Conservation (phyloP, 1,140 invertebrate genomes). For the Drosophila mojavensis region DNA sequence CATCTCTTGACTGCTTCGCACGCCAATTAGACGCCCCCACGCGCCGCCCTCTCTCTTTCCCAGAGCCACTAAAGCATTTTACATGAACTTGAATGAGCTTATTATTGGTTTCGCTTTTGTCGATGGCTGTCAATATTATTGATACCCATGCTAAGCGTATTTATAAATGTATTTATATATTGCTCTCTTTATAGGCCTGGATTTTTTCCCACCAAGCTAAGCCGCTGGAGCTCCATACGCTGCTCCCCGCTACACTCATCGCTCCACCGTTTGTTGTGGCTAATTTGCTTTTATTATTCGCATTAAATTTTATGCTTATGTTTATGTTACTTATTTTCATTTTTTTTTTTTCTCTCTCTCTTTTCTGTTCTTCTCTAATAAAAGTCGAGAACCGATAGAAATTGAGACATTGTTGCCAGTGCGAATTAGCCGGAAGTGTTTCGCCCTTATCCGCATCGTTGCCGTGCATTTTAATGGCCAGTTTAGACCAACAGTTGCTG, state of each 20-base stretch:
- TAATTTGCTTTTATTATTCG: conserved; percentile 79
- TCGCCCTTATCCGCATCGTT: conserved; percentile 42
- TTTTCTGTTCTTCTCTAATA: conserved; percentile 51
- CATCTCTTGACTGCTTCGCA: conserved; percentile 62
- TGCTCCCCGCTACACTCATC: neutral
- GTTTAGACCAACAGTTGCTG: conserved; percentile 53
- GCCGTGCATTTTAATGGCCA: conserved; percentile 74
- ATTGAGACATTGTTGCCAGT: conserved; percentile 70
- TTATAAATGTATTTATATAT: conserved; percentile 52
- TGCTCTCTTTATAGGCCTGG: conserved; percentile 66
- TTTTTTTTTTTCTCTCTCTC: neutral
- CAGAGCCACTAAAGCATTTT: conserved; percentile 54
- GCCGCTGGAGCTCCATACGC: conserved; percentile 14
- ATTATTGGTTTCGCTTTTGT: conserved; percentile 64
- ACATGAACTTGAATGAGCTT: conserved; percentile 81
- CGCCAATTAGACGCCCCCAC: conserved; percentile 61
- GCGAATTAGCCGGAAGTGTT: conserved; percentile 72
- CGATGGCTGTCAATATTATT: conserved; percentile 68
- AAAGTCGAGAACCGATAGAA: conserved; percentile 58
- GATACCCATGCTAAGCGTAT: conserved; percentile 67
- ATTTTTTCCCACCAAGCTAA: conserved; percentile 61
- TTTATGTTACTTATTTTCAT: conserved; percentile 51
- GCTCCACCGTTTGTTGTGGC: conserved; percentile 61
- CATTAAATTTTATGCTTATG: conserved; percentile 79
- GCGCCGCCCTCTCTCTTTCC: neutral